Conservation (phyloP, 2,797 vertebrate species). For the Anguilla anguilla region DNA sequence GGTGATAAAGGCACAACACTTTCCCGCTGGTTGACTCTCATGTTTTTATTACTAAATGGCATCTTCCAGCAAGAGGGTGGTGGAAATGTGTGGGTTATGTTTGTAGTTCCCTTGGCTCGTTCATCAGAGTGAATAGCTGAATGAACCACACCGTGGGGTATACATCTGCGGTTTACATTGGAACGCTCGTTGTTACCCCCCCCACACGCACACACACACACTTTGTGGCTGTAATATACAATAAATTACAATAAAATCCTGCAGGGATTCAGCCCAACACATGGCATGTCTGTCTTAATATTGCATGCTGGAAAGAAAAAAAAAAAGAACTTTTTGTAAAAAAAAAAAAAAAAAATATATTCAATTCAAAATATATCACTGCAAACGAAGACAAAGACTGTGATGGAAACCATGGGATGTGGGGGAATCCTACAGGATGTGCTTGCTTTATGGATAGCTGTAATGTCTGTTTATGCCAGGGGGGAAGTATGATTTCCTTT, state of each 20-base stretch:
- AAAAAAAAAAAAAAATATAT: no score
- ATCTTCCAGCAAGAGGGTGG: slow-evolving; percentile 1
- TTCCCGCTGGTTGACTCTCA: slow-evolving; percentile 11
- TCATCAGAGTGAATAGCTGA: slow-evolving; percentile 28
- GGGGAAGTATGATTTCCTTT: slow-evolving; percentile 27
- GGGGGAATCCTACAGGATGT: slow-evolving; percentile 30
- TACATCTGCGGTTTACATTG: slow-evolving; percentile 43
- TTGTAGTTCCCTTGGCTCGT: slow-evolving; percentile 47
- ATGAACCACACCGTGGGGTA: slow-evolving; percentile 46
- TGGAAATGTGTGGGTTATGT: slow-evolving; percentile 38
- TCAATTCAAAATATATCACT: slow-evolving; percentile 35
- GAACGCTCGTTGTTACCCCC: slow-evolving; percentile 40
- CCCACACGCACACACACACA: not conserved
- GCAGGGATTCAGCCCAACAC: slow-evolving; percentile 47
- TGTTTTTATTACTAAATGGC: slow-evolving; percentile 4
- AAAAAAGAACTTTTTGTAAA: slow-evolving; percentile 37
- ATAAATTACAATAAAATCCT: slow-evolving; percentile 50
- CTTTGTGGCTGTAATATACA: slow-evolving; percentile 44
- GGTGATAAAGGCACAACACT: not conserved
- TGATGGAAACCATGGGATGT: slow-evolving; percentile 49
- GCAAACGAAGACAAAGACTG: slow-evolving; percentile 24
- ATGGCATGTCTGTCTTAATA: slow-evolving; percentile 53
- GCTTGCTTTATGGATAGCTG: slow-evolving; percentile 39
- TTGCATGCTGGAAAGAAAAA: slow-evolving; percentile 43
- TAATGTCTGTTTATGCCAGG: slow-evolving; percentile 22